Percentiles rank a stretch among this genome's conserved stretches.
Conservation (phyloP, 2,113 vertebrate species). For the Lepus timidus region DNA sequence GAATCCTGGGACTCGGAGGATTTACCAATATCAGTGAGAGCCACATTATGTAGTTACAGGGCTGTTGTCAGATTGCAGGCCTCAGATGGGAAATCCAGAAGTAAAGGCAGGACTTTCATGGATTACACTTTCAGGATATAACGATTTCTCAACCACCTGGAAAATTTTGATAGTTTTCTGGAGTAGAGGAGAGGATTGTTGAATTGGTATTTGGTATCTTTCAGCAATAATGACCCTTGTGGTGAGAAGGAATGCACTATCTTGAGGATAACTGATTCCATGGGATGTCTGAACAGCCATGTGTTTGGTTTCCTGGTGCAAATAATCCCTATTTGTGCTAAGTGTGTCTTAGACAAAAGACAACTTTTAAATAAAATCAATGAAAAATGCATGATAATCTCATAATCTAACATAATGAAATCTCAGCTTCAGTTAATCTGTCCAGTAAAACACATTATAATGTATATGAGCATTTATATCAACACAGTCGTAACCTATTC, state of each 20-base stretch:
- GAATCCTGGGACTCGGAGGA: fast-evolving
- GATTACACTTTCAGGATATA: background rate
- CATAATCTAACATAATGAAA: background rate
- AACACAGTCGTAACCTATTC: background rate
- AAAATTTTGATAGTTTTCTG: background rate
- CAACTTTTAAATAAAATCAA: conserved; percentile 10
- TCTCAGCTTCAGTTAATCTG: background rate
- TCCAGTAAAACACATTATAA: background rate
- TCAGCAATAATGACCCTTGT: background rate
- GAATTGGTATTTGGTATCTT: background rate
- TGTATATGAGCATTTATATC: background rate
- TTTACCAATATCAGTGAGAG: background rate
- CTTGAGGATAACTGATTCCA: background rate
- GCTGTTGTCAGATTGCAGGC: background rate
- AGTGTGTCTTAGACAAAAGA: background rate
- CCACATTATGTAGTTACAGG: too few relatives aligned
- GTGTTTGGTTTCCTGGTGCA: background rate
- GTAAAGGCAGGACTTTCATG: background rate
- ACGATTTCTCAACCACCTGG: conserved; percentile 1
- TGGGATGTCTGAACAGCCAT: background rate
- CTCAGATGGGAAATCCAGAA: background rate
- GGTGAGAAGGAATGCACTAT: background rate
- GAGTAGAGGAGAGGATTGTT: background rate
- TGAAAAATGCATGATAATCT: background rate
- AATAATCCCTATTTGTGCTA: background rate